phyloP scores from a whole-genome alignment of 2,888 invertebrate genomes.

The Drosophila atripex region DNA sequence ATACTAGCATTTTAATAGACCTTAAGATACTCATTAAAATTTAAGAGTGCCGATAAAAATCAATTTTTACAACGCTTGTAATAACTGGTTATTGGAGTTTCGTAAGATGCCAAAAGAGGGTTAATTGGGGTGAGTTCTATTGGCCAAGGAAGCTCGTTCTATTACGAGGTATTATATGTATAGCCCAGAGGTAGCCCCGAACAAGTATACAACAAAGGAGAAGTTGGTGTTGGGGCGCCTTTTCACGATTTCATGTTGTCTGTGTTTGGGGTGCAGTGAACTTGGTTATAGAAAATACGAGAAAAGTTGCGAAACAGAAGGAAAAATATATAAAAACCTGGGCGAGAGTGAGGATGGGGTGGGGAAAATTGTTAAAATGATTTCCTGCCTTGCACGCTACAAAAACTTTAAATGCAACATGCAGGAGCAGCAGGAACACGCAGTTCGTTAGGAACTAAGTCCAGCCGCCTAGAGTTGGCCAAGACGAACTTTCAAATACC shows the following conservation, averaged over 20 bases:
- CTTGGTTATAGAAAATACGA: conserved; percentile 53
- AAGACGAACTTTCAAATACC: conserved; percentile 37
- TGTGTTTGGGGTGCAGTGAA: conserved; percentile 68
- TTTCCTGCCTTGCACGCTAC: conserved; percentile 76
- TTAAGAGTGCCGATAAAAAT: not conserved
- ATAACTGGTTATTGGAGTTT: not conserved
- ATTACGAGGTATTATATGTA: conserved; percentile 6
- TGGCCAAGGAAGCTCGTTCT: not conserved
- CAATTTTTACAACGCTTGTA: not conserved
- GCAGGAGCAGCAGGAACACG: conserved; percentile 49
- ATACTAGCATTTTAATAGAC: not conserved
- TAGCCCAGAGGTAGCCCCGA: conserved; percentile 20
- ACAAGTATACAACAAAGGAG: conserved; percentile 58
- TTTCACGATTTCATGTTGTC: conserved; percentile 60
- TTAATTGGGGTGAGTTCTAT: not conserved
- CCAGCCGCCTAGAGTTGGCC: conserved; percentile 22
- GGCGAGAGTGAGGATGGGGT: conserved; percentile 7
- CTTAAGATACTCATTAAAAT: not conserved
- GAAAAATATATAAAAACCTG: conserved; percentile 23
- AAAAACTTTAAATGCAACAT: conserved; percentile 75
- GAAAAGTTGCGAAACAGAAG: conserved; percentile 33
- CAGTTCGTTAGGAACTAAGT: conserved; percentile 57
- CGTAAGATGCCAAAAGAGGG: not conserved
- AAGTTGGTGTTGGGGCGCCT: conserved; percentile 55
- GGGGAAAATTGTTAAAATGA: conserved; percentile 75